A percentile compares a stretch with the other conserved stretches of the same genome.
Evolutionary conservation across 2,888 invertebrate genomes (phyloP).

Genomic region (Polia nebulosa): DNA sequence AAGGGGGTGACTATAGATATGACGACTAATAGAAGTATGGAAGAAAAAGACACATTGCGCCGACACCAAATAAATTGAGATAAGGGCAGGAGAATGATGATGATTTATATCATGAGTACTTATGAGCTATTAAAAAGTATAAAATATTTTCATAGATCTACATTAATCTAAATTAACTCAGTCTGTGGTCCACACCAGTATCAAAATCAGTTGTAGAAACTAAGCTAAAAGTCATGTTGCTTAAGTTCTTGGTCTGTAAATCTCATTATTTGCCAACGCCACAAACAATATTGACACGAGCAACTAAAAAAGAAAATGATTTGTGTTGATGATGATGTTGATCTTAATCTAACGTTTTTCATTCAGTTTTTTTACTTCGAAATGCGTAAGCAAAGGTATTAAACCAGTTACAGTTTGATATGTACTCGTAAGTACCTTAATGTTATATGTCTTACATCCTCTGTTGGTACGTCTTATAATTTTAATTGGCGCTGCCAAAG

Average conservation of each 20-base stretch:
- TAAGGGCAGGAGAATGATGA: too few relatives aligned
- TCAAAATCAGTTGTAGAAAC: not conserved
- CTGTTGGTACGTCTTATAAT: not conserved
- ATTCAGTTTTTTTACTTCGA: conserved; percentile 1
- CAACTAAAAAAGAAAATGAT: not conserved
- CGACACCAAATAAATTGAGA: too few relatives aligned
- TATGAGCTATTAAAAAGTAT: too few relatives aligned
- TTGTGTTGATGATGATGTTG: not conserved
- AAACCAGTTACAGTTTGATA: conserved; percentile 28
- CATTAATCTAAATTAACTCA: too few relatives aligned
- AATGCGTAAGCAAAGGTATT: conserved; percentile 7
- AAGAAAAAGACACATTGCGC: too few relatives aligned
- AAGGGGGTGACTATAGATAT: too few relatives aligned
- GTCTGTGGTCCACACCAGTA: not conserved
- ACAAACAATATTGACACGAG: not conserved
- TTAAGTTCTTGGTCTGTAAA: not conserved
- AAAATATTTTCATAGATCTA: too few relatives aligned
- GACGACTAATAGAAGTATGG: too few relatives aligned
- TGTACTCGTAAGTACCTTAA: not conserved
- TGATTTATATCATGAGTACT: too few relatives aligned
- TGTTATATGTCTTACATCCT: conserved; percentile 22
- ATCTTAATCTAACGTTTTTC: not conserved
- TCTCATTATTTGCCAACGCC: not conserved
- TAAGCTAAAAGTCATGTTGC: not conserved
- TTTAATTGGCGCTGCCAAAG: conserved; percentile 13